Conservation (phyloP, 1,140 invertebrate genomes). For the Dryas iulia region DNA sequence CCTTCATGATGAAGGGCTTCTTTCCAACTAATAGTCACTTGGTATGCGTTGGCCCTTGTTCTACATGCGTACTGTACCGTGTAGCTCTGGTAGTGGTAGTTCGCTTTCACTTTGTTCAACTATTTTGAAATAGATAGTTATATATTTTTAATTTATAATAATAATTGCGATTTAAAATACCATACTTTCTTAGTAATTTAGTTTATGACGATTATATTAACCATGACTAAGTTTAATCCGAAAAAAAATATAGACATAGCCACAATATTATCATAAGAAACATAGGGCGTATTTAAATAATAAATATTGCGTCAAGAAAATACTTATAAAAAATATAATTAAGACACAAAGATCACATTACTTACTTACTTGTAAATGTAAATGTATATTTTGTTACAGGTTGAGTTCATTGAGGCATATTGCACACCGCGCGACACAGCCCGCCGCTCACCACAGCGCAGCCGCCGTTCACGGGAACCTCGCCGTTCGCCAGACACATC, state of each 20-base stretch:
- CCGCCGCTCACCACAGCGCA: constrained; percentile 67
- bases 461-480: constrained; percentile 63
- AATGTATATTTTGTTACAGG: constrained; percentile 71
- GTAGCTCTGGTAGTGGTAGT: neutral
- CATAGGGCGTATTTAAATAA: no score
- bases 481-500: constrained; percentile 64
- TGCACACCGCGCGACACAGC: constrained; percentile 81
- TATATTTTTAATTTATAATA: neutral
- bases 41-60: constrained; percentile 43
- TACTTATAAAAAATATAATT: neutral
- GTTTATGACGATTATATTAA: no score
- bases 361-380: neutral
- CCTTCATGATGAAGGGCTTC: constrained; percentile 75
- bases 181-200: no score
- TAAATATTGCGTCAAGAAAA: no score
- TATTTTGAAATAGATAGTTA: neutral
- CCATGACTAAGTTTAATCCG: no score
- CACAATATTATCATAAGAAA: no score
- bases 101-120: neutral
- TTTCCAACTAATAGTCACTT: constrained; percentile 62
- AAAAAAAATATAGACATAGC: no score
- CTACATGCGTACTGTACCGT: constrained; percentile 28
- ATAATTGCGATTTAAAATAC: no score
- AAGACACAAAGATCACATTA: neutral
- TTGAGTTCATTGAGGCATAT: constrained; percentile 82